Base-by-base conservation (phyloP, 2,888 invertebrate genomes). In the Drosophila recens region DNA sequence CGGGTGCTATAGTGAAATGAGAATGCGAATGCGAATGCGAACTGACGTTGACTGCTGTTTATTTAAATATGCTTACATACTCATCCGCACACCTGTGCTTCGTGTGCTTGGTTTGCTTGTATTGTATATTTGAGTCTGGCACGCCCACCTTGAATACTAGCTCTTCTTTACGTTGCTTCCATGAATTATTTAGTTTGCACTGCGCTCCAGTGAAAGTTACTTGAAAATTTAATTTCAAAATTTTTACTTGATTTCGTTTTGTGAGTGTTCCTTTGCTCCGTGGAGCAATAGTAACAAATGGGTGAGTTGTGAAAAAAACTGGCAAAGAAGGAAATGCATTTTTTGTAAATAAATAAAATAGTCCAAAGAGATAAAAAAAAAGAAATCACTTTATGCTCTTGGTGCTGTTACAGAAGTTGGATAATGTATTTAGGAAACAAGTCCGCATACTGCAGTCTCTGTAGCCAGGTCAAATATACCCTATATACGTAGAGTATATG, bases 111-210 rank as follows among this genome's bases (percentile, higher is more conserved):
- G 17, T 57, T 48, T 71, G 33, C 61, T 71, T 70, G 65, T 68
- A 65, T 71, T 76, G 68, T 64, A 59, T 67, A 66, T 61, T 70
- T 69, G 64, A 57, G 64, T 59, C 67, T 63, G 59, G 64, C 48
- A 46, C 52, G 51, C 66, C 59, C 62, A 42, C 45, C 63, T 51
- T 30, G 33, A 48, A 38, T 46, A 57, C 30, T 48, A 57, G 38
- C 51, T 67, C 61, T 48, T 36, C 58, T 82, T 61, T 36, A 20
- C 59, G 52, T 61, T 74, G 75, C 66, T 82, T 45, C 67, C 71
- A 78, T 88, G 90, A 85, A 86, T 86, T 86, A 89, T 86, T 86
- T 88, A 86, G 90, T 87, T 86, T 86, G 82, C 85, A 82, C 74
- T 78, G 90, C 87, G 86, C 90, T 90, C 78, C 68, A 86, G 89